Conservation (phyloP, 2,797 vertebrate genomes). For the Poeciliopsis infans region DNA sequence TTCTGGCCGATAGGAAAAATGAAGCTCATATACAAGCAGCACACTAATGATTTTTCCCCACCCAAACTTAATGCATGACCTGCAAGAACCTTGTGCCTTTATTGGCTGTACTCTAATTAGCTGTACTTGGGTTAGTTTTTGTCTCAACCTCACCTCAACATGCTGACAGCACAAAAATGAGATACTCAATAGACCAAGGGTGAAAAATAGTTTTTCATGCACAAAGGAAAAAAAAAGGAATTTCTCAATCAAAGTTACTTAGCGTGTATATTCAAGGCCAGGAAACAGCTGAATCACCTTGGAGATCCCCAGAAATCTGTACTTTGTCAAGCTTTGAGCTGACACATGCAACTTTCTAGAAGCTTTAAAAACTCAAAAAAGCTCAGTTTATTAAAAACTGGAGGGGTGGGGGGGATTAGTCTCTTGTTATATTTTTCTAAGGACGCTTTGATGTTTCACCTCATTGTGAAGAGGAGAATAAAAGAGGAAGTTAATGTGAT, state of each 20-base stretch:
- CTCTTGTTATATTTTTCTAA: neutral
- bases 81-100: slow-evolving; percentile 25
- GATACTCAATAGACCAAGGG: neutral
- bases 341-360: slow-evolving; percentile 56
- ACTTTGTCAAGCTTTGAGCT: slow-evolving; percentile 23
- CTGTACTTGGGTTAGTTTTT: slow-evolving; percentile 18
- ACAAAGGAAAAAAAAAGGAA: neutral
- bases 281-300: slow-evolving; percentile 29
- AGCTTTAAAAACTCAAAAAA: slow-evolving; percentile 53
- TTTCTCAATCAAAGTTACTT: slow-evolving; percentile 22
- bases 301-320: slow-evolving; percentile 29
- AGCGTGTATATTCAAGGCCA: slow-evolving; percentile 28
- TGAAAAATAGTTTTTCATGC: slow-evolving; percentile 3
- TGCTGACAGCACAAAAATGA: slow-evolving; percentile 3
- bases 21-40: neutral
- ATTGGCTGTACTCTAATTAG: slow-evolving; percentile 21
- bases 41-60: slow-evolving; percentile 16
- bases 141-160: slow-evolving; percentile 7
- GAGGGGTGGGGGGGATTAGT: neutral
- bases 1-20: neutral
- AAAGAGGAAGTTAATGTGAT: neutral
- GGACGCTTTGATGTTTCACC: slow-evolving; percentile 25
- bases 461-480: neutral
- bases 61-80: slow-evolving; percentile 17
- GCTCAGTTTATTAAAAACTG: slow-evolving; percentile 60